These are phyloP conservation scores for Mirounga angustirostris DNA, from an alignment of 2,113 vertebrate species.

Conservation along the genomic window DNA sequence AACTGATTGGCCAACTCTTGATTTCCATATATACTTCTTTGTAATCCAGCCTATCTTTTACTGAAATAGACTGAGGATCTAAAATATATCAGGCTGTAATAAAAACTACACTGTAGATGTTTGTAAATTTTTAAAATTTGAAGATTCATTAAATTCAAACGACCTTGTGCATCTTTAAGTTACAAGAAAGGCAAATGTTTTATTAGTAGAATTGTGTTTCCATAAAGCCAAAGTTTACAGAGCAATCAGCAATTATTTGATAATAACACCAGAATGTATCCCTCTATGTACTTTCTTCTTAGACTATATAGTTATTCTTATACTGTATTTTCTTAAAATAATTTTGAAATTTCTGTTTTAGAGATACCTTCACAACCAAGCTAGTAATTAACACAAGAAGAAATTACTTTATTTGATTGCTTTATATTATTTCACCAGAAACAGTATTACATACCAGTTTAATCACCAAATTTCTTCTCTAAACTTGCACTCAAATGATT, in stretches of 20 bases:
- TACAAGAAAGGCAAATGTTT: neutral
- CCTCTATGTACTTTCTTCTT: neutral
- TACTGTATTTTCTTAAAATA: conserved; percentile 35
- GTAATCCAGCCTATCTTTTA: neutral
- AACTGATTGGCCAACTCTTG: neutral
- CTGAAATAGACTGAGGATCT: neutral
- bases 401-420: neutral
- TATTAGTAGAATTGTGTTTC: neutral
- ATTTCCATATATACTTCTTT: neutral
- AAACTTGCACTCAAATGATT: neutral
- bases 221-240: neutral
- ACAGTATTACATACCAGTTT: neutral
- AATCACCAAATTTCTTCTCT: conserved; percentile 27
- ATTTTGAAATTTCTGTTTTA: conserved; percentile 9
- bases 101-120: neutral
- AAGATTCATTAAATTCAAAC: conserved; percentile 23
- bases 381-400: neutral
- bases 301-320: neutral
- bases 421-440: conserved; percentile 35
- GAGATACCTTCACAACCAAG: conserved; percentile 13
- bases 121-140: conserved; percentile 19
- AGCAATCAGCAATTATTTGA: neutral
- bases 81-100: neutral
- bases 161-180: neutral
- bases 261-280: neutral